Evolutionary conservation across 1,140 invertebrate genomes (phyloP).

Genomic region (Leptinotarsa defecta): DNA sequence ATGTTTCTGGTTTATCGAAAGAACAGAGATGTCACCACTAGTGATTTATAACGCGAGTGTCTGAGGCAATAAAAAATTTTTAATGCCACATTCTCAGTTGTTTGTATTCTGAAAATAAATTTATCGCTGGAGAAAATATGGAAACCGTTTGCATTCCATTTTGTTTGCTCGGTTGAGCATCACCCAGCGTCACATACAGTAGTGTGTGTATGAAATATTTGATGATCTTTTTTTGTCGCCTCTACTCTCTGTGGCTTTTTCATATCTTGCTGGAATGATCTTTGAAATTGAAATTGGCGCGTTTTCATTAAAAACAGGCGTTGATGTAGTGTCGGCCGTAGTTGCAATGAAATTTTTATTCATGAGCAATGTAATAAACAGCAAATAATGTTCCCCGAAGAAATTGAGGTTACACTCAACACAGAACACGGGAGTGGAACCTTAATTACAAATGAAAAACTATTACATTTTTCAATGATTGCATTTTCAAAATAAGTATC

Average conservation of each 20-base stretch:
- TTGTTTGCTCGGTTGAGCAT: conserved; percentile 29
- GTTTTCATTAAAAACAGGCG: conserved; percentile 5
- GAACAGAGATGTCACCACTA: conserved; percentile 36
- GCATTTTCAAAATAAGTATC: too few relatives aligned
- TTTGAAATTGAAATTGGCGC: conserved; percentile 12
- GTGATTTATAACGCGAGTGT: conserved; percentile 38
- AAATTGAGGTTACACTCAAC: too few relatives aligned
- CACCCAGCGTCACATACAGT: conserved; percentile 26
- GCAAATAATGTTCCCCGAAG: background rate
- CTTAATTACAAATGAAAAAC: too few relatives aligned
- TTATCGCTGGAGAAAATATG: conserved; percentile 39
- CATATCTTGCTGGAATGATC: conserved; percentile 4
- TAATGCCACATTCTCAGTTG: conserved; percentile 42
- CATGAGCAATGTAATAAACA: background rate
- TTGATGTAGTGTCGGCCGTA: background rate
- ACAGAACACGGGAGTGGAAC: too few relatives aligned
- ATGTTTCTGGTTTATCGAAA: conserved; percentile 27
- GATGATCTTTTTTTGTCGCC: conserved; percentile 13
- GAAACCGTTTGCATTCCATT: conserved; percentile 39
- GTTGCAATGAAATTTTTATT: too few relatives aligned
- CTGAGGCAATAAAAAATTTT: conserved; percentile 41
- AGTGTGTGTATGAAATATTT: conserved; percentile 31
- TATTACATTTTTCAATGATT: too few relatives aligned
- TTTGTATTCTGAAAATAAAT: conserved; percentile 45
- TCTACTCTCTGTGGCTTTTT: conserved; percentile 10